Base-by-base conservation (phyloP, 2,888 invertebrate genomes). In the Bibio marci region DNA sequence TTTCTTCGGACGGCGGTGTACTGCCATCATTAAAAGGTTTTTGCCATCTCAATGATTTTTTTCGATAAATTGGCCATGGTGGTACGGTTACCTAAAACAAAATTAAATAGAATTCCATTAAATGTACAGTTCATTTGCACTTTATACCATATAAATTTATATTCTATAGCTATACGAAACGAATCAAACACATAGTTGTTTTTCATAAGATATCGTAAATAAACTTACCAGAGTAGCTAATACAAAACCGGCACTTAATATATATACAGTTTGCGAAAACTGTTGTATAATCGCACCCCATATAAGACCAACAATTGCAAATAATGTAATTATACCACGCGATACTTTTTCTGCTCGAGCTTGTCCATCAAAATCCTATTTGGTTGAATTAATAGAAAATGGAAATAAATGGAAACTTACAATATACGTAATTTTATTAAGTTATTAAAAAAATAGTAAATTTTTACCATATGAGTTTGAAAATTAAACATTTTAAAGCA, bases 281-380 rank as follows among this genome's bases (percentile, higher is more conserved):
- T 92, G 90, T 58, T 94, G 92, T 47, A 90, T 87, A 37, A 85
- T 73, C 52, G 87, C 92, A 30, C 94, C 94, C 83, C 88, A 91
- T 39, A 82, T 66, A 40, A 94, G 71, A 8, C 94, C 94, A 39
- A 91, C 85, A 45, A 78, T 82, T 43, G 90, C 91, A 66, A 91
- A 92, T 33, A 90, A 57, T 10, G 87, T 77, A 43, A 94, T 87
- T 39, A 94, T 91, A 12, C 86, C 76, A 54, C 92, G 73, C 34
- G 88, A 92, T 40, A 86, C 64, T 54, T 77, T 82, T 59, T 94
- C 94, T 2, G 92, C 91, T 57, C 76, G 77, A 12, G 79, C 79
- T 64, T 92, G 91, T 0, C 91, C 91, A 43, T 82, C 87, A 61
- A 80, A 92, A 56, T 92, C 91, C 83, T 81, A 44, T 26, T 6